phyloP scores from a whole-genome alignment of 2,888 invertebrate species.

The Frankliniella intonsa region DNA sequence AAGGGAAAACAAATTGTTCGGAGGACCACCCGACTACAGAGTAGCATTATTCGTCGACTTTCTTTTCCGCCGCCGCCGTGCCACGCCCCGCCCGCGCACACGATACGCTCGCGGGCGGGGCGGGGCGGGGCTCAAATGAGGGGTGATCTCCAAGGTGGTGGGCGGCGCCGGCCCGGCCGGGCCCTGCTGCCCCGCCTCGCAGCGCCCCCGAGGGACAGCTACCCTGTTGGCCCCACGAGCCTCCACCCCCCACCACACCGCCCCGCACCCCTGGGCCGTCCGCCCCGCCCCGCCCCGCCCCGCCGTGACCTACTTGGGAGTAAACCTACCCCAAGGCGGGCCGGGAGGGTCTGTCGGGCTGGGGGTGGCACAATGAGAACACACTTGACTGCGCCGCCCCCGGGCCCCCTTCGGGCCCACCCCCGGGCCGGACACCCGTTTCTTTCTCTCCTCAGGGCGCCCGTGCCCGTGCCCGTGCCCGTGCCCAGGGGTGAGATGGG shows the following conservation, averaged over 20 bases:
- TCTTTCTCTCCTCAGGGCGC: background rate
- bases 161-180: background rate
- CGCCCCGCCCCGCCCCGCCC: background rate
- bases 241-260: background rate
- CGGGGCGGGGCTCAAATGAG: background rate
- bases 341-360: background rate
- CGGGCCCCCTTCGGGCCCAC: background rate
- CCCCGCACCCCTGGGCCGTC: background rate
- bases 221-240: background rate
- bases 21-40: no score
- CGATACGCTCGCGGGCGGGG: background rate
- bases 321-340: conserved; percentile 20
- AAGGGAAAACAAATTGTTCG: no score
- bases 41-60: no score
- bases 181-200: background rate
- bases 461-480: background rate
- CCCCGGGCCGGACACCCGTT: background rate
- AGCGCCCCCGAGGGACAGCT: background rate
- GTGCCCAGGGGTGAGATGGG: background rate
- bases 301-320: background rate
- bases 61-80: background rate
- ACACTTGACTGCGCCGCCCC: background rate
- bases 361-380: background rate
- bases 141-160: no score
- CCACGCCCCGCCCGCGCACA: background rate